A percentile compares a stretch with the other conserved stretches of the same genome.
phyloP scores from a whole-genome alignment of 2,888 invertebrate genomes.

The Mycogona germanica region DNA sequence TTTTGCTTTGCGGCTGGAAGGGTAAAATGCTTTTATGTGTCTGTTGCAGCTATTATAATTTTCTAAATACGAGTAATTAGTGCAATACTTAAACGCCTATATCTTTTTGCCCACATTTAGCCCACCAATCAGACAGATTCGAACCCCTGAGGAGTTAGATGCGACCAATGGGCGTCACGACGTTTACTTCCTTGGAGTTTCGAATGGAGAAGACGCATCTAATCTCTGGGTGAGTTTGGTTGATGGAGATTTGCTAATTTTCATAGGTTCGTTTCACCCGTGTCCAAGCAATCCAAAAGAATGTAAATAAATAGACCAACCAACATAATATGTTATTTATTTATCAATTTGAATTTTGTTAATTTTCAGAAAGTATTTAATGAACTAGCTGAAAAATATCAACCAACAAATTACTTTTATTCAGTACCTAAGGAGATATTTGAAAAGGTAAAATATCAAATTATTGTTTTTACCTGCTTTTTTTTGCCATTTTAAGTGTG shows the following conservation, averaged over 20 bases:
- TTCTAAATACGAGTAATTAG: not conserved
- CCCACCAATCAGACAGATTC: slow-evolving; percentile 70
- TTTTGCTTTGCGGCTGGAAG: slow-evolving; percentile 76
- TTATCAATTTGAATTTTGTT: slow-evolving; percentile 10
- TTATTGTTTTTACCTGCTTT: not conserved
- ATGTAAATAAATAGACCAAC: no score
- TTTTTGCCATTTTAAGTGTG: not conserved
- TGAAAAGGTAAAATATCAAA: not conserved
- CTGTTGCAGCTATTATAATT: not conserved
- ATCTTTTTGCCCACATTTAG: slow-evolving; percentile 25
- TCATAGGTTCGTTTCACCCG: no score
- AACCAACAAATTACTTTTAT: slow-evolving; percentile 80
- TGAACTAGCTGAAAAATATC: slow-evolving; percentile 52
- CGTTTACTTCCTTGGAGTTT: slow-evolving; percentile 57
- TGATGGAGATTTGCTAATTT: no score
- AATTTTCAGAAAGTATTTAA: slow-evolving; percentile 41
- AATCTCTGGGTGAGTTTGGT: slow-evolving; percentile 7
- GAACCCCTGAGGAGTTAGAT: slow-evolving; percentile 61
- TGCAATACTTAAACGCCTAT: not conserved
- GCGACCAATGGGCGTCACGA: slow-evolving; percentile 59
- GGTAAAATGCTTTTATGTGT: slow-evolving; percentile 33
- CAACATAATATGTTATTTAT: slow-evolving; percentile 8
- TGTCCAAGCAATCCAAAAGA: no score
- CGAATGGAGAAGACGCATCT: slow-evolving; percentile 21
- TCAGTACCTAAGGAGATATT: slow-evolving; percentile 34